A percentile compares a stretch with the other conserved stretches of the same genome.
phyloP scores from a whole-genome alignment of 2,888 invertebrate species.

The Pteria penguin region DNA sequence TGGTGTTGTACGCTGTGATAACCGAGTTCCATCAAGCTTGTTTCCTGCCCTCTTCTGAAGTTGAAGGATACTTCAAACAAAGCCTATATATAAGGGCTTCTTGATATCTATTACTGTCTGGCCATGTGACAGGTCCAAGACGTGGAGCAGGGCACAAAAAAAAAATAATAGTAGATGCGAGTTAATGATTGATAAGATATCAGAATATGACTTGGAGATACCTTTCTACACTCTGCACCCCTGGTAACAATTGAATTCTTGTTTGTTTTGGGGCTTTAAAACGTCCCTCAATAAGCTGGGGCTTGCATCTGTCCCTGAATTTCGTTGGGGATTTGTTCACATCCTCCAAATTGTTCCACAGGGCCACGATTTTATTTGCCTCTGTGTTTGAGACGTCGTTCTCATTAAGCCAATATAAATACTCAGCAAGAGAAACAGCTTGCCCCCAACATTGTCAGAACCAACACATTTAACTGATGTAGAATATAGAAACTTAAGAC shows the following conservation, averaged over 20 bases:
- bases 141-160: not conserved
- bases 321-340: constrained; percentile 30
- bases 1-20: not conserved
- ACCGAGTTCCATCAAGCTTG: constrained; percentile 5
- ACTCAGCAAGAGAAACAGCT: constrained; percentile 15
- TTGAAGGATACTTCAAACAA: constrained; percentile 11
- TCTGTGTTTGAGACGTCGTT: constrained; percentile 21
- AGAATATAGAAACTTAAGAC: too few relatives aligned
- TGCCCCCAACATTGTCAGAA: constrained; percentile 17
- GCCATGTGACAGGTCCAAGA: constrained; percentile 14
- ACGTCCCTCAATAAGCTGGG: constrained; percentile 20
- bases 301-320: constrained; percentile 1
- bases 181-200: too few relatives aligned
- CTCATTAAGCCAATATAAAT: not conserved
- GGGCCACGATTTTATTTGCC: constrained; percentile 15
- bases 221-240: constrained; percentile 31
- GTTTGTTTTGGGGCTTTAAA: constrained; percentile 21
- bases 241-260: constrained; percentile 7
- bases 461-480: too few relatives aligned
- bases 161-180: too few relatives aligned
- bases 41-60: constrained; percentile 3
- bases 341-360: constrained; percentile 20
- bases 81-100: constrained; percentile 8
- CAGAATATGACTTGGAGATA: not conserved
- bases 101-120: constrained; percentile 8